Base-by-base conservation (phyloP, 1,140 invertebrate species). In the Drosophila watanabei region DNA sequence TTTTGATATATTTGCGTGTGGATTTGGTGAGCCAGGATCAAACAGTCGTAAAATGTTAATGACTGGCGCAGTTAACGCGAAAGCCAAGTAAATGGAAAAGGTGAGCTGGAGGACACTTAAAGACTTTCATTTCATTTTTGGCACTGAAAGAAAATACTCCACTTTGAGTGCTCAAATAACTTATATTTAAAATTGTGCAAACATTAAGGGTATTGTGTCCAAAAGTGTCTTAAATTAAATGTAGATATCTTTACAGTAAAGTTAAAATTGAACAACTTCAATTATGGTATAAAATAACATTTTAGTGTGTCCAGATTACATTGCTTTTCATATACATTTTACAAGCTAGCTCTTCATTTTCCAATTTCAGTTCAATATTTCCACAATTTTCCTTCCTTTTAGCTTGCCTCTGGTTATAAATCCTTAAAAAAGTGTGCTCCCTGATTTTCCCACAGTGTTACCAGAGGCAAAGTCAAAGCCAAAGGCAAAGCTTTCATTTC, bases 11-110 rank as follows among this genome's bases (percentile, higher is more conserved):
- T 73, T 73, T 52, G 52, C 20, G 30, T 41, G 54, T 11, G 69
- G 33, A 43, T 51, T 72, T 60, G 46, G 46, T 11, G 18, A 28
- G 41, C 32, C 51, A 30, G 63, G 39, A 56, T 79, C 64, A 56
- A 70, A 79, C 56, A 59, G 62, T 56, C 82, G 79, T 89, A 85
- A 85, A 88, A 84, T 76, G 81, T 82, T 89, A 88, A 89, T 89
- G 85, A 85, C 81, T 75, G 78, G 37, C 63, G 85, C 77, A 77
- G 68, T 77, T 88, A 83, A 77, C 60, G 71, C 66, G 18, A 62
- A 69, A 48, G 37, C 54, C 62, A 66, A 80, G 82, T 73, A 66
- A 82, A 86, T 70, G 39, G 39, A 24, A 18, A 30, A 37, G 51
- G 54, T n/a, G 9, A 30, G 48, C 11, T 13, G 33, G 54, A 41